Evolutionary conservation across 2,113 vertebrate genomes (phyloP).

Genomic region (Morone saxatilis): DNA sequence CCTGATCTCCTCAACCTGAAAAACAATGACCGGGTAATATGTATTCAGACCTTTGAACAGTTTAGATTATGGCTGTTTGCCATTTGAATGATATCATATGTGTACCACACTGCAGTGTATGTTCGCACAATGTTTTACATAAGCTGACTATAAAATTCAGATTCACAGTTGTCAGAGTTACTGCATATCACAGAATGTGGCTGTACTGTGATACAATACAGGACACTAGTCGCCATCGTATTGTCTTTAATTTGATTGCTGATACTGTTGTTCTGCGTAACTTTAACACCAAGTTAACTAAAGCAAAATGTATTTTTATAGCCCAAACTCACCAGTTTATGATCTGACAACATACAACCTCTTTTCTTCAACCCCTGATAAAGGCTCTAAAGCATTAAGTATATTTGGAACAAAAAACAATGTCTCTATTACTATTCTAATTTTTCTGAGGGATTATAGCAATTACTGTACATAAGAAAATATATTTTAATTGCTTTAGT

Average conservation of each 20-base stretch:
- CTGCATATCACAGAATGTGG: not conserved
- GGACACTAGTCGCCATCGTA: not conserved
- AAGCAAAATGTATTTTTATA: not conserved
- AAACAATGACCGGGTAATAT: not conserved
- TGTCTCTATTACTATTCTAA: not conserved
- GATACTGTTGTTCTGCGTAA: not conserved
- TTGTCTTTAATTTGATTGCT: not conserved
- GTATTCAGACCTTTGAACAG: not conserved
- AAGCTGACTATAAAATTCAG: no score
- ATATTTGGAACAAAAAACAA: not conserved
- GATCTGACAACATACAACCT: not conserved
- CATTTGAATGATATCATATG: no score
- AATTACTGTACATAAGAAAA: not conserved
- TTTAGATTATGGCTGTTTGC: not conserved
- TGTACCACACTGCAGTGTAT: not conserved
- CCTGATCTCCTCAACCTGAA: slow-evolving; percentile 96
- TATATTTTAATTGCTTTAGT: no score
- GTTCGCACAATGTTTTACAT: no score
- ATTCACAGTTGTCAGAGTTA: not conserved
- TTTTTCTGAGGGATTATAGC: not conserved
- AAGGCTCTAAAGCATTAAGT: not conserved
- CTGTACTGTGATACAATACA: not conserved
- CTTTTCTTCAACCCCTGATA: not conserved
- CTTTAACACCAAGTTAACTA: not conserved
- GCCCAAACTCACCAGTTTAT: not conserved